A percentile compares a stretch with the other conserved stretches of the same genome.
These are phyloP conservation scores for Aurelia aurita complex sp. Pacific DNA, from an alignment of 30 jellyfish, hydroid and myxozoan genomes.

Conservation along the genomic window DNA sequence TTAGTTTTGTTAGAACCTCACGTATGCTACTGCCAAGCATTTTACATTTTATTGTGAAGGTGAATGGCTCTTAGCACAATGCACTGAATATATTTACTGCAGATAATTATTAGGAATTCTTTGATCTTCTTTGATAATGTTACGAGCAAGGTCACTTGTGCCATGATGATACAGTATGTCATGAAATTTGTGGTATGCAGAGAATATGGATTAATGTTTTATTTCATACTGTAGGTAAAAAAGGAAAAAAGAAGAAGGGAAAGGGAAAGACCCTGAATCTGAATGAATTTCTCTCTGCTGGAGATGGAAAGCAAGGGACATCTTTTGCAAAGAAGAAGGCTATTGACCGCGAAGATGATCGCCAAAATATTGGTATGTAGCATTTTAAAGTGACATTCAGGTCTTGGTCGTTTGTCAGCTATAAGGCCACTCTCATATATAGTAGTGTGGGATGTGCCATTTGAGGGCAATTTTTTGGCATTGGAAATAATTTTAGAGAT, in stretches of 20 bases:
- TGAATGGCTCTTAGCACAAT: no score
- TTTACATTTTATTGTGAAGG: no score
- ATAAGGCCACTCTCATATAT: background rate
- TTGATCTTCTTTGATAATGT: no score
- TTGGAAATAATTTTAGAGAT: background rate
- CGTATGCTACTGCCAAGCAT: no score
- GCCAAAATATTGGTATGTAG: conserved; percentile 24
- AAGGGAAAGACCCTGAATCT: conserved; percentile 69
- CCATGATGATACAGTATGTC: no score
- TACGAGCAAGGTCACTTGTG: no score
- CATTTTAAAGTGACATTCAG: background rate
- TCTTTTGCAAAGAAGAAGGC: conserved; percentile 77
- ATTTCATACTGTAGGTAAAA: conserved; percentile 51
- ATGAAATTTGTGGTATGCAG: no score
- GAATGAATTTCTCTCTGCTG: conserved; percentile 73
- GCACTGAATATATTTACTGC: no score
- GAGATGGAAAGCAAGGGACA: conserved; percentile 63
- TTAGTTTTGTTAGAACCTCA: no score
- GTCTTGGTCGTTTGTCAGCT: background rate
- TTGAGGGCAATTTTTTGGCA: background rate
- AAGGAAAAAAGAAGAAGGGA: conserved; percentile 89
- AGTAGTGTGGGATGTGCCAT: background rate
- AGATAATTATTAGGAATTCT: no score
- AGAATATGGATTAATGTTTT: no score
- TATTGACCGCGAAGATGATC: conserved; percentile 73